These are phyloP conservation scores for Dexiosoma caninum DNA, from an alignment of 2,888 invertebrate species.

Conservation along the genomic window DNA sequence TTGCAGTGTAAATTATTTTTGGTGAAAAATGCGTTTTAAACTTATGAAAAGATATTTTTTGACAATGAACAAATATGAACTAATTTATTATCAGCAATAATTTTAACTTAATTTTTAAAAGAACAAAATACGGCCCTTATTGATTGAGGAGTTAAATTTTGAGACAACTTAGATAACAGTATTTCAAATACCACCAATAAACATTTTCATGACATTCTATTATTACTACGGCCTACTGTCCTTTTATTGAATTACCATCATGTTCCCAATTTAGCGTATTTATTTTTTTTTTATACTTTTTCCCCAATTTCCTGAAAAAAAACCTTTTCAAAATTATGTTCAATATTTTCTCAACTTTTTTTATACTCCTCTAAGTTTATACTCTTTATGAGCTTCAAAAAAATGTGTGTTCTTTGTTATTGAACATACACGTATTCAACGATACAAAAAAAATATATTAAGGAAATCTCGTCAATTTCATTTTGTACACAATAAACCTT, in stretches of 20 bases:
- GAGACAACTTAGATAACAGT: too few relatives aligned
- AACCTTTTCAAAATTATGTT: slow-evolving; percentile 30
- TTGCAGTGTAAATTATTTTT: too few relatives aligned
- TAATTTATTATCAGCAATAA: too few relatives aligned
- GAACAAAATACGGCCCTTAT: too few relatives aligned
- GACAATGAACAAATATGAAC: too few relatives aligned
- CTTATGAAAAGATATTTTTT: too few relatives aligned
- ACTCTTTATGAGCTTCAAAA: slow-evolving; percentile 40
- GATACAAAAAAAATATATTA: slow-evolving; percentile 42
- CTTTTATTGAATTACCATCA: not conserved
- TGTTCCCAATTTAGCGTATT: not conserved
- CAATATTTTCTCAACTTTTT: slow-evolving; percentile 29
- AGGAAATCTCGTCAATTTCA: slow-evolving; percentile 66
- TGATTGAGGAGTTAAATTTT: too few relatives aligned
- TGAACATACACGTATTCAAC: slow-evolving; percentile 14
- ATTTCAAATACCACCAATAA: too few relatives aligned
- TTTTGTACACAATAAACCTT: slow-evolving; percentile 54
- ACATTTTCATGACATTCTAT: too few relatives aligned
- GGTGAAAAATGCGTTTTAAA: too few relatives aligned
- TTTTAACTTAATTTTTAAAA: too few relatives aligned
- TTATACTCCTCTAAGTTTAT: slow-evolving; percentile 35
- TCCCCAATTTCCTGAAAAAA: not conserved
- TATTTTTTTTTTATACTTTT: not conserved
- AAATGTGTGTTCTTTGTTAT: slow-evolving; percentile 4
- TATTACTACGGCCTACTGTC: slow-evolving; percentile 34